Conservation (phyloP, 2,113 vertebrate species). For the Coptodon rendalli region DNA sequence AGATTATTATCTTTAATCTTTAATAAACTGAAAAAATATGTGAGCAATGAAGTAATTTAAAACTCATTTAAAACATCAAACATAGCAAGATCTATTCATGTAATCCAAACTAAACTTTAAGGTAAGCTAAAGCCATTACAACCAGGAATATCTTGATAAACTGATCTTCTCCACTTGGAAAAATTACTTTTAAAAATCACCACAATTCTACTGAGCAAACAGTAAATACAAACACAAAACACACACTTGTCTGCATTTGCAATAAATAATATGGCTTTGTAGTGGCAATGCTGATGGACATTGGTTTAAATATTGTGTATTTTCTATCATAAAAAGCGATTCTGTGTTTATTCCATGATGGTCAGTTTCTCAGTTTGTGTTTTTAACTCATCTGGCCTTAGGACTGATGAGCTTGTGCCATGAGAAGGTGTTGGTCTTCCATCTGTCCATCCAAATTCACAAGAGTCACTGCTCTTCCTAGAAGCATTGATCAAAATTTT, state of each 20-base stretch:
- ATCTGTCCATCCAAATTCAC: not conserved
- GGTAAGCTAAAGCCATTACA: not conserved
- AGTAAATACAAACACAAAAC: accelerated
- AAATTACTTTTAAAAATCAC: not conserved
- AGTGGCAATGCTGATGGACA: not conserved
- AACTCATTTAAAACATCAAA: not conserved
- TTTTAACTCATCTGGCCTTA: not conserved
- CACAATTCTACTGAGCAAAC: not conserved
- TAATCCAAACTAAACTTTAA: not conserved
- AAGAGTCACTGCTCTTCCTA: not conserved
- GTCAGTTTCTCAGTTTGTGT: not conserved
- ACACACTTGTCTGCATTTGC: not conserved
- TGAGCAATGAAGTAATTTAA: not conserved
- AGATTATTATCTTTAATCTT: not conserved
- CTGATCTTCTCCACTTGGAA: not conserved
- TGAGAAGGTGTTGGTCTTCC: accelerated
- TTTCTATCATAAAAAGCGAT: not conserved
- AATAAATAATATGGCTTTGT: not conserved
- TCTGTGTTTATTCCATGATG: not conserved
- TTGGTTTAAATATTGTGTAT: not conserved
- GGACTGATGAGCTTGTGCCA: not conserved
- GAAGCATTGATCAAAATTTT: not conserved
- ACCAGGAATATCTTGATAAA: not conserved
- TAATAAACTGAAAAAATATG: not conserved
- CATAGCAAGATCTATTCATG: not conserved